Evolutionary conservation across 30 jellyfish, hydroid and myxozoan species (phyloP).

Genomic region (Haliclystus octoradiatus): DNA sequence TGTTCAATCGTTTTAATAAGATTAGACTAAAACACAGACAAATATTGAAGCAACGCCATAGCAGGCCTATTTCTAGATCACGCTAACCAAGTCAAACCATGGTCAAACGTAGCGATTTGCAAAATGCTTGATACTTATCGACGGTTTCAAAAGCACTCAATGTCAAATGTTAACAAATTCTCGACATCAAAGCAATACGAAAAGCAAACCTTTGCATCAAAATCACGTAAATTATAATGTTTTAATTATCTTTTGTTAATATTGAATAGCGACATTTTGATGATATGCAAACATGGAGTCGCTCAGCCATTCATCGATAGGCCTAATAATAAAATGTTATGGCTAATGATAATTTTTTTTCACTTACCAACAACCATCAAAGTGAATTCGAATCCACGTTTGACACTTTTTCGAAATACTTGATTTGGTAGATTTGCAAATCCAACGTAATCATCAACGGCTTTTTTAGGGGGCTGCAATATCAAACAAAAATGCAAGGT

Average conservation of each 20-base stretch:
- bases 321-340: too few relatives aligned
- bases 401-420: slow-evolving; percentile 88
- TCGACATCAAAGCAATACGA: background rate
- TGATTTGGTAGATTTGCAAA: slow-evolving; percentile 94
- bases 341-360: too few relatives aligned
- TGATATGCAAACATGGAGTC: background rate
- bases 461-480: slow-evolving; percentile 80
- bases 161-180: background rate
- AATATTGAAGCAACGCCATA: background rate
- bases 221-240: background rate
- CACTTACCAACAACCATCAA: slow-evolving; percentile 95
- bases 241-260: background rate
- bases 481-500: slow-evolving; percentile 11
- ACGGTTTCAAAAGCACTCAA: background rate
- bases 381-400: slow-evolving; percentile 86
- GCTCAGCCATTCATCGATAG: too few relatives aligned
- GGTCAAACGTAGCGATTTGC: too few relatives aligned
- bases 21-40: background rate
- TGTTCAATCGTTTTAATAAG: too few relatives aligned
- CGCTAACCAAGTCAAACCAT: too few relatives aligned
- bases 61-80: too few relatives aligned
- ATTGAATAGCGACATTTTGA: background rate
- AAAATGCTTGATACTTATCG: too few relatives aligned
- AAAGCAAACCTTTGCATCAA: background rate
- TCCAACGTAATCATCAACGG: slow-evolving; percentile 88